Percentiles rank a stretch among this genome's conserved stretches.
These are phyloP conservation scores for Centropus unirufus DNA, from an alignment of 2,113 vertebrate species.

Conservation along the genomic window DNA sequence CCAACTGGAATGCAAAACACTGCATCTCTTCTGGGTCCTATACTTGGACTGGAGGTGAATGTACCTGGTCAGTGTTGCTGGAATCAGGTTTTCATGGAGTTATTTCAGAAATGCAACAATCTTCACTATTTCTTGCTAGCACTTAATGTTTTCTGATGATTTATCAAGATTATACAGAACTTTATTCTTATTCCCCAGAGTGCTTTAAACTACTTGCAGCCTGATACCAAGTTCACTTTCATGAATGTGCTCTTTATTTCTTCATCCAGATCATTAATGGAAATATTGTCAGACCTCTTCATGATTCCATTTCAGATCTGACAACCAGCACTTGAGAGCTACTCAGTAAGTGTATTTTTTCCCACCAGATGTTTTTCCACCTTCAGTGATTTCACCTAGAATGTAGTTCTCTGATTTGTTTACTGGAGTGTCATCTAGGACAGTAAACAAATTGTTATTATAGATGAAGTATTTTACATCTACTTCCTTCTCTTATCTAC, in stretches of 20 bases:
- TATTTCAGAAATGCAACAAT: not conserved
- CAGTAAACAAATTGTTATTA: not conserved
- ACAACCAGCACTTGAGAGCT: conserved; percentile 45
- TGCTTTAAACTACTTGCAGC: not conserved
- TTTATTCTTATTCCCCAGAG: not conserved
- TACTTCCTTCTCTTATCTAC: not conserved
- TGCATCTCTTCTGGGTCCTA: not conserved
- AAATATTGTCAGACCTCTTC: conserved; percentile 57
- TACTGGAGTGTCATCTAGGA: not conserved
- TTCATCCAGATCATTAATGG: conserved; percentile 50
- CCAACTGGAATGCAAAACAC: not conserved
- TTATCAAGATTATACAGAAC: not conserved
- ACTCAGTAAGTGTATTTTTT: conserved; percentile 25
- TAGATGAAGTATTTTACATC: not conserved
- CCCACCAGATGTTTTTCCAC: not conserved
- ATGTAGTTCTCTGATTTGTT: not conserved
- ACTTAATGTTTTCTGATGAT: not conserved
- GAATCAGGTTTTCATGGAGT: not conserved
- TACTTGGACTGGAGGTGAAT: not conserved
- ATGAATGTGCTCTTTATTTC: conserved; percentile 52
- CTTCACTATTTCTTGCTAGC: not conserved
- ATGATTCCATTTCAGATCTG: conserved; percentile 58
- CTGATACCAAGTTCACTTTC: not conserved
- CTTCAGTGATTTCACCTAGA: not conserved
- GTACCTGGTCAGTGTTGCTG: not conserved